Evolutionary conservation across 2,797 vertebrate genomes (phyloP), one percentile per base, ranked within the genome.

Genomic region (Bradypodion ventrale): DNA sequence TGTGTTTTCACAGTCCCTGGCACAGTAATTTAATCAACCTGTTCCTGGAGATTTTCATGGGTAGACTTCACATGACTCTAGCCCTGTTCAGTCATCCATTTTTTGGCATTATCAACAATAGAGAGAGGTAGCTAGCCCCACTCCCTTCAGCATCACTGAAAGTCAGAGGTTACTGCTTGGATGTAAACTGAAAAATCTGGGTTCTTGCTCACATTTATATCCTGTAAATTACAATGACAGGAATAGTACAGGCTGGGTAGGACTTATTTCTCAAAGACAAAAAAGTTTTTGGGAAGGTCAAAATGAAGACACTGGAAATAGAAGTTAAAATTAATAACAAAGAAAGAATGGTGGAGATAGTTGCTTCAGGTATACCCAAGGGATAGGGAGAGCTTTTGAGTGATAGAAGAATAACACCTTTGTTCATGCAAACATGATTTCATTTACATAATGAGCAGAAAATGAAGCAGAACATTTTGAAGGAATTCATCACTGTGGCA

Each of bases 381-480:
- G 27, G 8, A 59, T 23, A 15, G 37, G 29, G 52, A 82, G 76
- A 37, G 44, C 40, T n/a, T 60, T 19, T 65, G 49, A 87, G 56
- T 44, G 85, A 27, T 21, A 68, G 25, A 19, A 32, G 4, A 87
- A 82, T 65, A 40, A 46, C 9, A 70, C 21, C 1, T 89, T 23
- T n/a, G 29, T 68, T 92, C 56, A 65, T 23, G 59, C 56, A 87
- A 75, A 81, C 83, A 63, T 37, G 1, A 83, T 87, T 84, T 86
- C 6, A 83, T 83, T 85, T 78, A 87, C 29, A 74, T 88, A 74
- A 68, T 89, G 25, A 88, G 89, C 60, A 80, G 44, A 63, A 88
- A 90, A 87, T 56, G 0, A 87, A 83, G 16, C 42, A 72, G 35
- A 76, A 84, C 0, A 35, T 87, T 87, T 86, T 83, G 5, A 89